Conservation (phyloP, 2,797 vertebrate genomes). For the Sibirionetta formosa region DNA sequence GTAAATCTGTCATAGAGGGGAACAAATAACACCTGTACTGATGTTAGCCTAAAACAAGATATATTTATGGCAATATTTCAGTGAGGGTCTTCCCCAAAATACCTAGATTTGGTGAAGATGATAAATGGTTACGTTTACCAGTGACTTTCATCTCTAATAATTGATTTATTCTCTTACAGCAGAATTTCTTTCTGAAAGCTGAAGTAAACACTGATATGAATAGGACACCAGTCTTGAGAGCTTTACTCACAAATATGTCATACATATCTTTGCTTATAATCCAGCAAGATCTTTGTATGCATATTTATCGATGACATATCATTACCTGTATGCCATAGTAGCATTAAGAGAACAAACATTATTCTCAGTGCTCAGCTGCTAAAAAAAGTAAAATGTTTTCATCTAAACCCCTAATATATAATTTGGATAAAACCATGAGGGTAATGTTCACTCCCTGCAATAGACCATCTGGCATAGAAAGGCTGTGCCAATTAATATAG, state of each 20-base stretch:
- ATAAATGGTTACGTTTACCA: background rate
- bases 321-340: background rate
- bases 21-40: background rate
- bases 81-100: background rate
- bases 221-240: background rate
- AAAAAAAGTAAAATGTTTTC: constrained; percentile 28
- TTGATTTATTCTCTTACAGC: background rate
- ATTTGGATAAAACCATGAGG: constrained; percentile 31
- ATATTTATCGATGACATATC: background rate
- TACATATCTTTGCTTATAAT: constrained; percentile 1
- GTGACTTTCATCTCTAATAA: background rate
- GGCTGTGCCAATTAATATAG: constrained; percentile 49
- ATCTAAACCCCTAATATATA: constrained; percentile 30
- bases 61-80: background rate
- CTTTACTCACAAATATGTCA: background rate
- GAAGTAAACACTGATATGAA: background rate
- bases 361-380: constrained; percentile 3
- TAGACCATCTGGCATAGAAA: constrained; percentile 71
- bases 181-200: constrained; percentile 4
- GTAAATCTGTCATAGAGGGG: too few relatives aligned
- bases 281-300: background rate
- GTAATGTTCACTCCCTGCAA: constrained; percentile 27
- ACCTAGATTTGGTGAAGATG: background rate
- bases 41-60: background rate
- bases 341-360: background rate